Percentiles rank a stretch among this genome's conserved stretches.
These are phyloP conservation scores for Myrmecobius fasciatus DNA, from an alignment of 2,113 vertebrate genomes.

Conservation along the genomic window DNA sequence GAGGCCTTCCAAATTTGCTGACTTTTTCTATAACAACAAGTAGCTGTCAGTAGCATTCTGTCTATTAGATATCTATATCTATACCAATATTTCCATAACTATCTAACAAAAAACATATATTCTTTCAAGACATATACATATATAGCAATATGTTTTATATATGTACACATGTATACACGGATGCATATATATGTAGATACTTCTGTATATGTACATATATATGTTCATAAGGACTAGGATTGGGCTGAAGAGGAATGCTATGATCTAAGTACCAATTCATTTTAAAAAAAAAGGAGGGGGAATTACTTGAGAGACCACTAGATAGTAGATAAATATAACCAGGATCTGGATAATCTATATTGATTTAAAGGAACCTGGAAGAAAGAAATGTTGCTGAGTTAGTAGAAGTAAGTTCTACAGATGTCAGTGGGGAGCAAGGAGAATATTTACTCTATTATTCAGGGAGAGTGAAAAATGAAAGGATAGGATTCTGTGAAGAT, in stretches of 20 bases:
- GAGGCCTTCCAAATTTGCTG: neutral
- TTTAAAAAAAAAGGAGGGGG: neutral
- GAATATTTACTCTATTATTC: neutral
- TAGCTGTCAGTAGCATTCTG: neutral
- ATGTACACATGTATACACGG: no score
- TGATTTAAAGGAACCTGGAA: neutral
- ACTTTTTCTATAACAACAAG: neutral
- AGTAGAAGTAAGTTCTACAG: neutral
- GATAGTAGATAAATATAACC: neutral
- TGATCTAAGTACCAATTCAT: neutral
- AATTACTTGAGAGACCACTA: neutral
- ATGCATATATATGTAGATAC: no score
- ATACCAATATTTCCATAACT: neutral
- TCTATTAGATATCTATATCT: neutral
- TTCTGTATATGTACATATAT: neutral
- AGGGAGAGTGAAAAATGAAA: neutral
- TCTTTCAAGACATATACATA: neutral
- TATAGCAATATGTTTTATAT: neutral
- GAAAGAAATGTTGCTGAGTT: neutral
- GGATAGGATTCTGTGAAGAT: no score
- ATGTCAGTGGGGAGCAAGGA: neutral
- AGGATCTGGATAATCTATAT: neutral
- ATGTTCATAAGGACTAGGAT: neutral
- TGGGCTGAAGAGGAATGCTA: neutral
- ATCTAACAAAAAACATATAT: neutral